phyloP scores from a whole-genome alignment of 2,797 vertebrate species.

The Ciconia nigra region DNA sequence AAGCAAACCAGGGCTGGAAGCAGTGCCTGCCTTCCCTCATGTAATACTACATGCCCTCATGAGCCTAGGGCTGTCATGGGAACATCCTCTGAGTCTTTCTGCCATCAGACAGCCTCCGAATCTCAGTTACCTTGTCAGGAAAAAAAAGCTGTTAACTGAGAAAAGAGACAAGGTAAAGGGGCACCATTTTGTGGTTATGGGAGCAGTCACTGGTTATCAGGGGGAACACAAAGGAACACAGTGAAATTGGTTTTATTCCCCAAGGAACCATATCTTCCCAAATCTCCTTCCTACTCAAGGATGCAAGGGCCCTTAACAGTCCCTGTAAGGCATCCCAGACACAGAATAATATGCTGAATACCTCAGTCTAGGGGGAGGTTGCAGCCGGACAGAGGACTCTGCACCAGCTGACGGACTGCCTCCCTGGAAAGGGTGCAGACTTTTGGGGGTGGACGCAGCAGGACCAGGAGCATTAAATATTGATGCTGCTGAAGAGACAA shows the following conservation, averaged over 20 bases:
- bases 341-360: not conserved
- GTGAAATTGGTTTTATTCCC: not conserved
- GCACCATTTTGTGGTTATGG: not conserved
- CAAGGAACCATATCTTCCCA: not conserved
- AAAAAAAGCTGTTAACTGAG: not conserved
- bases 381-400: not conserved
- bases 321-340: not conserved
- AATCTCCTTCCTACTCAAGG: not conserved
- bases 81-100: not conserved
- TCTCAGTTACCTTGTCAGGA: not conserved
- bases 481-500: not conserved
- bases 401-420: not conserved
- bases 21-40: not conserved
- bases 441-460: not conserved
- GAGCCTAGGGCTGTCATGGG: not conserved
- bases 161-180: not conserved
- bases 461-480: not conserved
- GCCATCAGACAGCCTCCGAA: not conserved
- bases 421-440: not conserved
- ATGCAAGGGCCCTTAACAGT: not conserved
- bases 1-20: slow-evolving; percentile 13
- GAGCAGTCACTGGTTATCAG: not conserved
- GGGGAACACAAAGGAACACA: not conserved
- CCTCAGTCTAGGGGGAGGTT: not conserved
- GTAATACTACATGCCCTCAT: not conserved